Conservation (phyloP, 2,113 vertebrate genomes). For the Scophthalmus maximus region DNA sequence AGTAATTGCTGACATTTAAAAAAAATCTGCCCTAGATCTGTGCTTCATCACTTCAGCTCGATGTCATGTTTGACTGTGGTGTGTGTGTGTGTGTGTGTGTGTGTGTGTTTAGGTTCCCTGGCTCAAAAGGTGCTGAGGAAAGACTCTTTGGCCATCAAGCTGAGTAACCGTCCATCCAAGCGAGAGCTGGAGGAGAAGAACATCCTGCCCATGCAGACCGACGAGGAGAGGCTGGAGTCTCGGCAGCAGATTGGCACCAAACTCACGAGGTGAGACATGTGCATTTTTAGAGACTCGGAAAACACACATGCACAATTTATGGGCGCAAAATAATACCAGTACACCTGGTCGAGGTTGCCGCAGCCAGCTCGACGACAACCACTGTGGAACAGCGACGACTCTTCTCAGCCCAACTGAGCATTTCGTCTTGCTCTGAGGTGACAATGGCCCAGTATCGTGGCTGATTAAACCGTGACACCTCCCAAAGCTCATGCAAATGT, state of each 20-base stretch:
- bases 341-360: slow-evolving; percentile 16
- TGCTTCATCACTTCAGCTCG: not conserved
- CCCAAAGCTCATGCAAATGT: slow-evolving; percentile 42
- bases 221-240: slow-evolving; percentile 94
- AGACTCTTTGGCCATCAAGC: slow-evolving; percentile 97
- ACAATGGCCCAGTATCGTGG: slow-evolving; percentile 25
- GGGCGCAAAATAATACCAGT: slow-evolving; percentile 1
- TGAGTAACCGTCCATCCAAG: slow-evolving; percentile 97
- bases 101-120: slow-evolving; percentile 85
- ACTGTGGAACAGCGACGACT: not conserved
- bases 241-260: slow-evolving; percentile 98
- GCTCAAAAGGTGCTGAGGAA: slow-evolving; percentile 97
- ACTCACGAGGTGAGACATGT: slow-evolving; percentile 89
- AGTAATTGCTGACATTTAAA: not conserved
- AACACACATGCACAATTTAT: slow-evolving; percentile 17
- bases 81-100: too few relatives aligned
- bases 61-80: slow-evolving; percentile 17
- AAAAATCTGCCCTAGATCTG: too few relatives aligned
- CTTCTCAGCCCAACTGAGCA: slow-evolving; percentile 12
- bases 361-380: not conserved
- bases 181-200: slow-evolving; percentile 98
- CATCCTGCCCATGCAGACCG: slow-evolving; percentile 96
- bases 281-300: slow-evolving; percentile 16
- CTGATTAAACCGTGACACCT: slow-evolving; percentile 28
- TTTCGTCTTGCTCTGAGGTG: slow-evolving; percentile 42